Evolutionary conservation across 2,888 invertebrate genomes (phyloP), one percentile per base, ranked within the genome.

Genomic region (Cantharis rufa): DNA sequence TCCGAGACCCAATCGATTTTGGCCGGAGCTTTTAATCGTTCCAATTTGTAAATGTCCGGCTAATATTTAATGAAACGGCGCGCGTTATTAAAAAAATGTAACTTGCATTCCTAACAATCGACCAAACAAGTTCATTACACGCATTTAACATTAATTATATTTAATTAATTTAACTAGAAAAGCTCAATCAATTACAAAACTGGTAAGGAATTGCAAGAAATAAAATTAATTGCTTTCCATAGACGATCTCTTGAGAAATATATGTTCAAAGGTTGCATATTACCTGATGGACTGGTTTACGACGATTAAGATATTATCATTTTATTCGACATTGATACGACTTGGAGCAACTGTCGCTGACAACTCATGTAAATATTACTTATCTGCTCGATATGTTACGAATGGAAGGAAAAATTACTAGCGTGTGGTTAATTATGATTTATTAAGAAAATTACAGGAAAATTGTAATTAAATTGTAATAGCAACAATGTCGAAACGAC

Each of bases 261-360:
- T 80, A 80, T 68, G 72, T 77, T 80, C 76, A 72, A 79, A 80
- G 79, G 77, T 77, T 81, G 79, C 79, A 80, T 81, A 80, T 81
- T 82, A 80, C 83, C 75, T 75, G 82, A 83, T 81, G 75, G 81
- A 83, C 83, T 83, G 83, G 83, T 83, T 83, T 81, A 79, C 80
- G 80, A 77, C 76, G 82, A 84, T 84, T 82, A 82, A 84, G 84
- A 84, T 83, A 82, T 83, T 83, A 84, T 83, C 83, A 80, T 81
- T 80, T 80, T 76, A 77, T 70, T 81, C 80, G 82, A 82, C 81
- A 81, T 81, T 82, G 82, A 82, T 82, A 79, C 81, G 63, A 69
- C 74, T 69, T 70, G 66, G 27, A 78, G 76, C 70, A 72, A 78
- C 78, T 78, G 78, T 74, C 76, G 70, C 76, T 72, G 76, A 78